Percentiles rank a stretch among this genome's conserved stretches.
These are phyloP conservation scores for Scleropages formosus DNA, from an alignment of 2,797 vertebrate genomes.

Conservation along the genomic window DNA sequence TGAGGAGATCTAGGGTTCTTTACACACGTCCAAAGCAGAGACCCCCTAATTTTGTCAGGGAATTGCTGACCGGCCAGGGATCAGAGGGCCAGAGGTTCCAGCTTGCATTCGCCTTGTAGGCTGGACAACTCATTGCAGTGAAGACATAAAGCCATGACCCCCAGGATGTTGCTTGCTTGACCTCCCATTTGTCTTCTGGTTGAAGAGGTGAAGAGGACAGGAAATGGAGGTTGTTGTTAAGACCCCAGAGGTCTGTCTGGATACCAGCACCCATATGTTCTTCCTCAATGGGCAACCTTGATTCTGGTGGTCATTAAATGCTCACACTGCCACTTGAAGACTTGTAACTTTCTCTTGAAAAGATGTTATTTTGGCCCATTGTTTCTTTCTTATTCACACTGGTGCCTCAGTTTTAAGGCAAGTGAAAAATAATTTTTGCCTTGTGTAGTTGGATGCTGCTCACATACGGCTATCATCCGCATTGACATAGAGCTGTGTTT, in stretches of 20 bases:
- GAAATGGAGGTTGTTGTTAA: slow-evolving; percentile 4
- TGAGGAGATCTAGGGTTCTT: not conserved
- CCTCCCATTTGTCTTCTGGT: slow-evolving; percentile 22
- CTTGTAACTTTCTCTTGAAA: not conserved
- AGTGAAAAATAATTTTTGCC: no score
- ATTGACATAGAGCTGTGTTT: no score
- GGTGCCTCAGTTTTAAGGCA: not conserved
- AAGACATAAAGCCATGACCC: not conserved
- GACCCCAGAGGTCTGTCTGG: slow-evolving; percentile 4
- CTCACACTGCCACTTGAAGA: not conserved
- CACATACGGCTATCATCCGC: no score
- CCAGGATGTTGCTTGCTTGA: slow-evolving; percentile 11
- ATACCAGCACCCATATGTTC: not conserved
- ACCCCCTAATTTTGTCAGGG: not conserved
- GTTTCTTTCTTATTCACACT: not conserved
- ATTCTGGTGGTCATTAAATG: not conserved
- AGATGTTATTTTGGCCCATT: not conserved
- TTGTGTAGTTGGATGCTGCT: no score
- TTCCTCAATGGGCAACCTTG: not conserved
- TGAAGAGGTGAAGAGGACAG: slow-evolving; percentile 18
- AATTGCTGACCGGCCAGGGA: not conserved
- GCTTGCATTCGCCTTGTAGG: not conserved
- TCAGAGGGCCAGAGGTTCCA: slow-evolving; percentile 20
- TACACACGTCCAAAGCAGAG: not conserved
- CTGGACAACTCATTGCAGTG: not conserved